Base-by-base conservation (phyloP, 92 coral and sea anemone genomes). In the Siderastrea siderea region DNA sequence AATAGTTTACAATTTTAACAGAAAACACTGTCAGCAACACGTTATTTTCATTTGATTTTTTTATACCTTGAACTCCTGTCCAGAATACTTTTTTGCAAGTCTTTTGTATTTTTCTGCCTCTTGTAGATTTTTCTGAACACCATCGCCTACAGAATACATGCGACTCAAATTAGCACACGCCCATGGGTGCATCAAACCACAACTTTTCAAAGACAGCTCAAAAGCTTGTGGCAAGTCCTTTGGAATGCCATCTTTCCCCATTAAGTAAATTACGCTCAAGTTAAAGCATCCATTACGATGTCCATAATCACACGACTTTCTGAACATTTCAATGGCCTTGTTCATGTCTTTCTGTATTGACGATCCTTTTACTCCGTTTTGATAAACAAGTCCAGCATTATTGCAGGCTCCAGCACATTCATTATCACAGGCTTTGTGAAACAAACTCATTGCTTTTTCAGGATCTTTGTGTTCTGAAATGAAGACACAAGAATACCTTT, bases 341-440 rank as follows among this genome's bases (percentile, higher is more conserved):
- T 84, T 68, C 67, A 98, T 95, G 85, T 98, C 94, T 85, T 90
- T 89, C 72, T 93, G 83, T 49, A 92, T 80, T 51, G 90, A 82
- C 3, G 94, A 86, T 44, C 92, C 91, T 70, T 94, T 85, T n/a
- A 94, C 83, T 75, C 99, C 99, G 89, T 91, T 98, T 86, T 98
- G 99, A 75, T 98, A 98, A 13, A 94, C 90, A 16, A 98, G 88
- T 16, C 99, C 99, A 48, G 98, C 99, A 89, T 98, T 98, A 54
- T 95, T 95, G 66, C 99, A 98, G 6, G 99, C 99, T 14, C 99
- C 99, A 5, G 95, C 68, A 8, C 92, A 90, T 57, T 92, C 79
- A 12, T 82, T 93, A 1, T 94, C 87, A 58, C 99, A 98, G 2
- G 98, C 98, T 73, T 86, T 93, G 84, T 84, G 93, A 80, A 94